Evolutionary conservation across 2,888 invertebrate genomes (phyloP), one percentile per base, ranked within the genome.

Genomic region (Ceratothoa steindachneri): DNA sequence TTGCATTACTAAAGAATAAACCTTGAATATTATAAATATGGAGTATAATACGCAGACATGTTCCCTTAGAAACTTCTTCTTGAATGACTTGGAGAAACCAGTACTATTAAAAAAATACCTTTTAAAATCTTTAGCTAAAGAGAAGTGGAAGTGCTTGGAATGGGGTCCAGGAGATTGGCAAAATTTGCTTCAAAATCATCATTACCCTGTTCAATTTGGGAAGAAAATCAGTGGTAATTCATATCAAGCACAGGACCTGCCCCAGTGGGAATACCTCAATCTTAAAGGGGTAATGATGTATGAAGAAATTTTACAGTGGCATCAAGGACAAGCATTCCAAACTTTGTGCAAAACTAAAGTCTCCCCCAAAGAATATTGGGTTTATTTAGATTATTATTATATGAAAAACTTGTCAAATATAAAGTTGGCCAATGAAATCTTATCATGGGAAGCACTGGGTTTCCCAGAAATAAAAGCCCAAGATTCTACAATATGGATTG

Each of bases 401-500:
- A 65, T 78, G 64, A 71, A 69, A 30, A 30, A 72, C n/a, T 24
- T 75, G 30, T 30, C 52, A 1, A 7, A 51, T 22, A 19, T 30
- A 22, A 53, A 72, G 12, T 30, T 27, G 2, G 30, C 73, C 52
- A 30, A 68, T n/a, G 69, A 83, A 82, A 80, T 76, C 69, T 82
- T 85, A 2, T 81, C 82, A 67, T 85, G 85, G 86, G 77, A 80
- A 41, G 70, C 60, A n/a, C 83, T 85, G 80, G 85, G 85, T 2
- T 82, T 85, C 73, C 67, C 75, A 27, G 83, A 81, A 2, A 80
- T 83, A 64, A 82, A 82, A 77, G 84, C 84, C 0, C 70, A 73
- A 27, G 82, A 84, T 31, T 84, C 84, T 73, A 86, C 86, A 0
- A 81, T 87, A 64, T 87, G 87, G 87, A 81, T 87, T 83, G 86